Conservation (phyloP, 2,888 invertebrate species). For the Myathropa florea region DNA sequence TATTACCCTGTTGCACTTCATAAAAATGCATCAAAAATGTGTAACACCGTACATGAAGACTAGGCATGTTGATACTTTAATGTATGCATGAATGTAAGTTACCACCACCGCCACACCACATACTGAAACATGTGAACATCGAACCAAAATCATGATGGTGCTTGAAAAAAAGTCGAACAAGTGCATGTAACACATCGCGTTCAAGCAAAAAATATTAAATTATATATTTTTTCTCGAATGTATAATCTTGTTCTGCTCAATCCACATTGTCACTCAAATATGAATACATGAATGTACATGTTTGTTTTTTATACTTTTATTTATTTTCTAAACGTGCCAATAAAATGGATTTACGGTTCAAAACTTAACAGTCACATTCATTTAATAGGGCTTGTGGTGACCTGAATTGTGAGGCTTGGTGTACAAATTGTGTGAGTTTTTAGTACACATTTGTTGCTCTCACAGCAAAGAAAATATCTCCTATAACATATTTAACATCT, state of each 20-base stretch:
- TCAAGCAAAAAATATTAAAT: background rate
- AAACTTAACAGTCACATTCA: no score
- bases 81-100: background rate
- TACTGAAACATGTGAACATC: background rate
- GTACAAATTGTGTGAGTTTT: no score
- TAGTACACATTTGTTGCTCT: no score
- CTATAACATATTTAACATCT: background rate
- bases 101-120: background rate
- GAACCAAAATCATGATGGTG: background rate
- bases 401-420: background rate
- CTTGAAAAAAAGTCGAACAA: background rate
- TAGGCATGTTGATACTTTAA: no score
- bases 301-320: no score
- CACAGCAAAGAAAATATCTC: background rate
- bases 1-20: background rate
- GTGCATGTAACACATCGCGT: background rate
- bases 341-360: no score
- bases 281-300: background rate
- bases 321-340: no score
- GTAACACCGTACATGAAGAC: background rate
- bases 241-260: background rate
- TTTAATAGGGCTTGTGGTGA: background rate
- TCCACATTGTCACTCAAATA: background rate
- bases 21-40: background rate
- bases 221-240: background rate